Evolutionary conservation across 2,888 invertebrate species (phyloP), one percentile per base, ranked within the genome.

Genomic region (Deladenus siricidicola): DNA sequence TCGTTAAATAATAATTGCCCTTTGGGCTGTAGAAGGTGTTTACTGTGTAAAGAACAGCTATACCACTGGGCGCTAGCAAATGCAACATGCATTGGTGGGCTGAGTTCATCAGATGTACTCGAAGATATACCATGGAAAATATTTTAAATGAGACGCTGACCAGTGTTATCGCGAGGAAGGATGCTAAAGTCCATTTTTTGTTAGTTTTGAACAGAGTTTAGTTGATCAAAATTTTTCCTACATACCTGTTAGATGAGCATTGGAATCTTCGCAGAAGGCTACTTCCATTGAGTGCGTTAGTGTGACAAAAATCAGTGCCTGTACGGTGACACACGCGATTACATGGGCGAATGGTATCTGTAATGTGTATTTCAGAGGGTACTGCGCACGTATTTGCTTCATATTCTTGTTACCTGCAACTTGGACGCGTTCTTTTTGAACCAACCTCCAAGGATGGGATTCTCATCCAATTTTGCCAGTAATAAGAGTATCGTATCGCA

Each of bases 301-400:
- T 28, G 58, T 60, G 23, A 60, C 60, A 53, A 60, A 60, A 6
- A 60, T 39, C 10, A 60, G 57, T 23, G 60, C 60, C 24, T 60
- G 47, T 45, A 60, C 44, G 4, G 48, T 55, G 23, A 59, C 59
- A 47, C 49, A 50, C 3, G 42, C 60, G 26, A 56, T 30, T 23
- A 59, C 44, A 10, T 42, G 28, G 23, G 56, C 10, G 30, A 60
- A 39, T 10, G 39, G 39, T 34, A 14, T 14, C 39, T 34, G 39
- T 34, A 6, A 14, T 34, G 39, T 34, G 39, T 34, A 10, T 10
- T 34, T 34, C 39, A 34, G 6, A 34, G 14, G 6, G 39, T 34
- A 6, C 39, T 6, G 14, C 14, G 14, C 14, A 34, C 6, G 6
- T 34, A 34, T 34, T 34, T 34, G 39, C 6, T 34, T 6, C 6